phyloP scores from a whole-genome alignment of 2,113 vertebrate species.

The Macaca nemestrina region DNA sequence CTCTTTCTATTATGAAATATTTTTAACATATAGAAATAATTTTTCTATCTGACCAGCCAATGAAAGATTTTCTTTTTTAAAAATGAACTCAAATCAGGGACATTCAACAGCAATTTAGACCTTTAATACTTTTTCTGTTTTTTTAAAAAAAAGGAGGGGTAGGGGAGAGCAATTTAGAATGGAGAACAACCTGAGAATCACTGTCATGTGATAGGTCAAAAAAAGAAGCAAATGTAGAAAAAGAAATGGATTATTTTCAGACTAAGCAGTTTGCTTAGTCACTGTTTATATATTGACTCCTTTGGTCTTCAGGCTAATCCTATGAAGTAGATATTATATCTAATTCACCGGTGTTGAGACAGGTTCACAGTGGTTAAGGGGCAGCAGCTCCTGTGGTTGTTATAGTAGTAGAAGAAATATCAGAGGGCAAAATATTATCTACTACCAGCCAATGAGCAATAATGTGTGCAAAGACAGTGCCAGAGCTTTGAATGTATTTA shows the following conservation, averaged over 20 bases:
- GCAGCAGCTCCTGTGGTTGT: not conserved
- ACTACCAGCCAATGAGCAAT: not conserved
- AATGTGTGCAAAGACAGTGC: not conserved
- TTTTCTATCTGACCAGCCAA: not conserved
- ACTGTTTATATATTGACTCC: not conserved
- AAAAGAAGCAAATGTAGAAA: not conserved
- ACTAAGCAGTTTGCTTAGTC: not conserved
- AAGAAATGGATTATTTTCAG: not conserved
- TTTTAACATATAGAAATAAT: not conserved
- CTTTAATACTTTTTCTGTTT: not conserved
- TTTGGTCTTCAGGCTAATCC: not conserved
- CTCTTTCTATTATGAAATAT: not conserved
- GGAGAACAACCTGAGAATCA: not conserved
- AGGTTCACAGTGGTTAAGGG: not conserved
- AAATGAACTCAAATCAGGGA: not conserved
- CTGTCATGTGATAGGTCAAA: not conserved
- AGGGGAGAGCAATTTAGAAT: not conserved
- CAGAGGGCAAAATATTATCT: not conserved
- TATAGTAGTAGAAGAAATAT: not conserved
- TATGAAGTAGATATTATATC: not conserved
- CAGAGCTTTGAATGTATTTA: too few species aligned
- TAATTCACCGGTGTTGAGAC: not conserved
- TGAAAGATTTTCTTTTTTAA: not conserved
- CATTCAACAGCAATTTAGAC: not conserved
- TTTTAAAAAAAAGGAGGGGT: too few species aligned